Evolutionary conservation across 1,140 invertebrate genomes (phyloP).

Genomic region (Belonocnema kinseyi): DNA sequence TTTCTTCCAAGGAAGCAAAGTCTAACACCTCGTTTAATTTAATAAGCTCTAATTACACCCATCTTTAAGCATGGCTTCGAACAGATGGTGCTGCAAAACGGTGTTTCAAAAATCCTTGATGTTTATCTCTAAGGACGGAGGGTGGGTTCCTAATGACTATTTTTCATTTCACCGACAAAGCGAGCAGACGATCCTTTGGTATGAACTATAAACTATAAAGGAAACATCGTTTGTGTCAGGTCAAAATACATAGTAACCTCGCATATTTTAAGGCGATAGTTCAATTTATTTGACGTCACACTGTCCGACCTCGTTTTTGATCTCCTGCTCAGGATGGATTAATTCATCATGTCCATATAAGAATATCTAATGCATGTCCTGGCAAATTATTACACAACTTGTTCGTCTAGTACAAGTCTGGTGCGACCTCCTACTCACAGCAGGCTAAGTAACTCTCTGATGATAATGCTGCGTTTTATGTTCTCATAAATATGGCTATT

Average conservation of each 20-base stretch:
- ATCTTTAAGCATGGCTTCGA: neutral
- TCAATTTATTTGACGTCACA: slow-evolving; percentile 10
- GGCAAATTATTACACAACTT: neutral
- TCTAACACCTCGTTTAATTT: neutral
- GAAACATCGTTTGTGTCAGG: neutral
- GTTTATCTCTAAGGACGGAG: neutral
- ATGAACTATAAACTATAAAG: neutral
- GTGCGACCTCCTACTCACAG: slow-evolving; percentile 1
- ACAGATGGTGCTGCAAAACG: slow-evolving; percentile 13
- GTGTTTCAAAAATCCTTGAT: slow-evolving; percentile 4
- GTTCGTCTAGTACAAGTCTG: neutral
- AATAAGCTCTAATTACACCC: neutral
- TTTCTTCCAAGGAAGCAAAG: neutral
- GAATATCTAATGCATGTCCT: slow-evolving; percentile 10
- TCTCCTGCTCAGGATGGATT: neutral
- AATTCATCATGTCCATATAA: neutral
- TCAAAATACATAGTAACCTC: slow-evolving; percentile 2
- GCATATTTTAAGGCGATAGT: slow-evolving; percentile 7
- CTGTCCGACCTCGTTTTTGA: neutral
- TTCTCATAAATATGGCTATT: slow-evolving; percentile 12
- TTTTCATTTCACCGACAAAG: slow-evolving; percentile 17
- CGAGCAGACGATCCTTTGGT: neutral
- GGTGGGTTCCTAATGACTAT: slow-evolving; percentile 3
- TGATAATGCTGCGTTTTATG: slow-evolving; percentile 5
- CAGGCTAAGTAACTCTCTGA: slow-evolving; percentile 7